Evolutionary conservation across 2,888 invertebrate genomes (phyloP).

Genomic region (Laothoe populi): DNA sequence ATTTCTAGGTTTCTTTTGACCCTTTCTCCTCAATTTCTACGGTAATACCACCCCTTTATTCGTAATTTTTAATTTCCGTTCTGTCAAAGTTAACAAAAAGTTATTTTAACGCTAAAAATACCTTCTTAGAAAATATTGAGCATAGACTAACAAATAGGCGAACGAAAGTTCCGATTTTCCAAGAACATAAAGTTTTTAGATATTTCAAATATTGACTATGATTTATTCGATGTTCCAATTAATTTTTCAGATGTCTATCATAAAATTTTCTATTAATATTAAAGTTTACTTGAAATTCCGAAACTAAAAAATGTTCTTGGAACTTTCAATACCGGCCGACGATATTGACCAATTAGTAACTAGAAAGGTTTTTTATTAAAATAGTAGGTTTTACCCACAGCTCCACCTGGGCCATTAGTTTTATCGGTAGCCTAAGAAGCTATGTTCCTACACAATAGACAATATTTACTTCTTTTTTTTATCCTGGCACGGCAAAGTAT

Average conservation of each 20-base stretch:
- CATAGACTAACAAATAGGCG: conserved; percentile 17
- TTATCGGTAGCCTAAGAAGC: too few relatives aligned
- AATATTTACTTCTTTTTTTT: too few relatives aligned
- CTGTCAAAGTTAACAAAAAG: conserved; percentile 38
- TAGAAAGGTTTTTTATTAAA: background rate
- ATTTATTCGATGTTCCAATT: background rate
- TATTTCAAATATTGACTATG: background rate
- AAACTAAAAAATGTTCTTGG: background rate
- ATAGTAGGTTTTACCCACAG: too few relatives aligned
- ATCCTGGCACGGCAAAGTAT: too few relatives aligned
- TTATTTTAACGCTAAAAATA: conserved; percentile 43
- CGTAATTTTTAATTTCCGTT: conserved; percentile 56
- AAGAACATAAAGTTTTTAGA: too few relatives aligned
- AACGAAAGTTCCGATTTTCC: too few relatives aligned
- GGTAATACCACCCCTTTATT: conserved; percentile 37
- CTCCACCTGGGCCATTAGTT: too few relatives aligned
- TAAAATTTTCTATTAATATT: background rate
- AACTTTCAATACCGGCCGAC: background rate
- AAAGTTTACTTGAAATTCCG: background rate
- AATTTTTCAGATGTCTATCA: background rate
- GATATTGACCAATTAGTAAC: background rate
- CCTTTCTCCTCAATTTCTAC: conserved; percentile 27
- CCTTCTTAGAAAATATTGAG: conserved; percentile 48
- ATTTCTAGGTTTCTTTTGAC: background rate
- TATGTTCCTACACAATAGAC: too few relatives aligned